phyloP scores from a whole-genome alignment of 2,888 invertebrate species.

The Toxonevra muliebris region DNA sequence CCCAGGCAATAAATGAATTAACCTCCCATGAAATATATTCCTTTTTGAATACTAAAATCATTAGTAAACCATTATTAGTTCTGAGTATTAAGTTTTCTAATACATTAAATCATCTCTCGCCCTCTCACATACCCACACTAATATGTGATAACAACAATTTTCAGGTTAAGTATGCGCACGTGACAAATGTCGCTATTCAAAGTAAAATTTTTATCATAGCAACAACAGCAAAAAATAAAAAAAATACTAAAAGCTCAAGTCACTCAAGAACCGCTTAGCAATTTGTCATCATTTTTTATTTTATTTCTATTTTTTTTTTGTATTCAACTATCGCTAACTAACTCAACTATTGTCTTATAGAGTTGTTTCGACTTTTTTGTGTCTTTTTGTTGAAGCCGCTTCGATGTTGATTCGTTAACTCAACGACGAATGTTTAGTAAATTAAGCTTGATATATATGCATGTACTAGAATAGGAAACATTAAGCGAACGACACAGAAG shows the following conservation, averaged over 20 bases:
- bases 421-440: constrained; percentile 30
- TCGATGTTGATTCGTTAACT: constrained; percentile 24
- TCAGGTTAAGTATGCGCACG: constrained; percentile 27
- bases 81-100: too few relatives aligned
- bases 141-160: too few relatives aligned
- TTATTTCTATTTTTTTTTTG: too few relatives aligned
- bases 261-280: constrained; percentile 23
- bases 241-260: background rate
- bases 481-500: background rate
- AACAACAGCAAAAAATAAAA: background rate
- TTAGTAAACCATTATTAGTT: too few relatives aligned
- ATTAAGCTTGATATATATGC: constrained; percentile 23
- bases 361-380: background rate
- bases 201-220: background rate
- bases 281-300: too few relatives aligned
- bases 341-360: background rate
- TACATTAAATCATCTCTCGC: too few relatives aligned
- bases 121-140: too few relatives aligned
- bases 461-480: constrained; percentile 6
- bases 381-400: background rate
- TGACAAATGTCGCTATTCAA: constrained; percentile 20
- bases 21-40: too few relatives aligned
- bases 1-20: too few relatives aligned
- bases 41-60: too few relatives aligned
- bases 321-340: too few relatives aligned